phyloP scores from a whole-genome alignment of 2,113 vertebrate species.

The Perognathus longimembris region DNA sequence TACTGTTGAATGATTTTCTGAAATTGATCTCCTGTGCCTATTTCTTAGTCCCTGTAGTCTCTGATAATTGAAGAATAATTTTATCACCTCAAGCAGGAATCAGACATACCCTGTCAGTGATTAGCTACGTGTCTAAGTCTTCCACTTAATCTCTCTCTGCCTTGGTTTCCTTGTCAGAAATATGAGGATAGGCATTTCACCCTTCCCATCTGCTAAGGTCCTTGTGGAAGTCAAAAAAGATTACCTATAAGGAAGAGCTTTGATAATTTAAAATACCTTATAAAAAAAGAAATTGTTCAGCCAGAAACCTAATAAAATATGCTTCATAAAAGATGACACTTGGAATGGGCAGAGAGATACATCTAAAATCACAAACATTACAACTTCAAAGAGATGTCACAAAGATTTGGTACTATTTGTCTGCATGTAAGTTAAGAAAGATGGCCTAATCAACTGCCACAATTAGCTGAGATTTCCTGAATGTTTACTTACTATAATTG shows the following conservation, averaged over 20 bases:
- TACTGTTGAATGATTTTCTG: slow-evolving; percentile 51
- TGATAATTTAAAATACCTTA: slow-evolving; percentile 34
- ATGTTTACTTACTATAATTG: not conserved
- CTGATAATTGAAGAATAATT: slow-evolving; percentile 71
- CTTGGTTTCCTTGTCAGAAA: slow-evolving; percentile 46
- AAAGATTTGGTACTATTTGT: not conserved
- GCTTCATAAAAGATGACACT: slow-evolving; percentile 9
- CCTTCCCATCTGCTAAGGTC: not conserved
- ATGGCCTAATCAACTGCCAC: not conserved
- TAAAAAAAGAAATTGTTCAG: slow-evolving; percentile 62
- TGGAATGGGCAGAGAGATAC: not conserved
- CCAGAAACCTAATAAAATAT: slow-evolving; percentile 66
- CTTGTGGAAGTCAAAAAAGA: slow-evolving; percentile 8
- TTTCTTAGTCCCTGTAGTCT: slow-evolving; percentile 26
- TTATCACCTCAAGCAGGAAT: slow-evolving; percentile 37
- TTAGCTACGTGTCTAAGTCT: slow-evolving; percentile 19
- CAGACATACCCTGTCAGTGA: not conserved
- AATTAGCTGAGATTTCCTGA: not conserved
- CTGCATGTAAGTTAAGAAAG: slow-evolving; percentile 12
- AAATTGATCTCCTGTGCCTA: slow-evolving; percentile 63
- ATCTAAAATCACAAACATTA: slow-evolving; percentile 23
- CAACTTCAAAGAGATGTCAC: slow-evolving; percentile 1
- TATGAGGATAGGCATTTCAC: not conserved
- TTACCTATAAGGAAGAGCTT: slow-evolving; percentile 36
- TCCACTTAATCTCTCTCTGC: slow-evolving; percentile 30